Base-by-base conservation (phyloP, 1,140 invertebrate genomes). In the Leptestheria dahalacensis region DNA sequence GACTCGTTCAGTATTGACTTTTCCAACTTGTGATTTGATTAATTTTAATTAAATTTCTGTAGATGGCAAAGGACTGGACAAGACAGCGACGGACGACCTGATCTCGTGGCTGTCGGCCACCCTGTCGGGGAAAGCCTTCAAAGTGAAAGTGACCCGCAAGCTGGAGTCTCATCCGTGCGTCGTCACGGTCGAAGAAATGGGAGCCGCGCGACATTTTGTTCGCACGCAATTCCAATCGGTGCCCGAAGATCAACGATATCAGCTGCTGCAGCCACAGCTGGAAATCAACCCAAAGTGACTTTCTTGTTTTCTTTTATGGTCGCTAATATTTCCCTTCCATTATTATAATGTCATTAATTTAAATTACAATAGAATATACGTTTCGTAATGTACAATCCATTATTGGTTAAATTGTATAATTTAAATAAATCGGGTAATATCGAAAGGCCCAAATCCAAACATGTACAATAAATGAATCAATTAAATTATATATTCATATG, bases 151-250 rank as follows among this genome's bases (percentile, higher is more conserved):
- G 1, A 97, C 91, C 1, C 81, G 82, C 25, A 80, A 86, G 33
- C 71, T 97, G 18, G 88, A 89, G 60, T 79, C 80, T 1, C 91
- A 98, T 76, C 93, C 94, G 0, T 96, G 91, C 71, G 85, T 95
- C 1, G 80, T 97, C 0, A 94, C 91, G 1, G 88, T 96, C 0
- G 85, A 90, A 66, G 92, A 97, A 72, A 96, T 97, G 91, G 91
- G 88, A 1, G 87, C 90, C 10, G 92, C 92, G 0, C 75, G 94
- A 61, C 93, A 97, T 72, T 96, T 97, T 66, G 83, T 97, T 58
- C 79, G 86, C 51, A 92, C 91, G 3, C 88, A 93, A 66, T 82
- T 87, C 54, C 83, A 89, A 67, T 82, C 85, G 65, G 74, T 94
- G 26, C 80, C 82, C 0, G 88, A 93, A 65, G 89, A 93, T 64